Evolutionary conservation across 2,888 invertebrate genomes (phyloP).

Genomic region (Amphipyra berbera): DNA sequence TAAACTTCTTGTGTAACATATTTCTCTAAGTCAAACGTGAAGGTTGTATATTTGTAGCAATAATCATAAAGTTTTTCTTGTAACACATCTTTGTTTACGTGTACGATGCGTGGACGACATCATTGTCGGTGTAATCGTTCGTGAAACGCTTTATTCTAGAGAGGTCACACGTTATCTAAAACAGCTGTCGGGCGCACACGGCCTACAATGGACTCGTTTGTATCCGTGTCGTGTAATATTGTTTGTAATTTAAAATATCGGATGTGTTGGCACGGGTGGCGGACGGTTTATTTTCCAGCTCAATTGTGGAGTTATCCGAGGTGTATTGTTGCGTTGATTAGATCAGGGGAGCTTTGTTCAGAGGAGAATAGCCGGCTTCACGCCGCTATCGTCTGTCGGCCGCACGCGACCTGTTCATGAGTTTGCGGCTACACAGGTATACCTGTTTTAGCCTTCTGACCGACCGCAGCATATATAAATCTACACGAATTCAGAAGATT

Average conservation of each 20-base stretch:
- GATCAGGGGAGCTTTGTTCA: conserved; percentile 86
- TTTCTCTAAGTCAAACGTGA: background rate
- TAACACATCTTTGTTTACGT: conserved; percentile 38
- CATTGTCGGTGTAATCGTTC: conserved; percentile 78
- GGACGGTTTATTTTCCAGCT: conserved; percentile 80
- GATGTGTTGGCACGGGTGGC: conserved; percentile 73
- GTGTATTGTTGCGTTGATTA: conserved; percentile 88
- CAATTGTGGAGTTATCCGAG: conserved; percentile 81
- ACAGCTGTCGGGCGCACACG: conserved; percentile 85
- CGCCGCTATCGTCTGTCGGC: conserved; percentile 76
- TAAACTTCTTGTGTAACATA: background rate
- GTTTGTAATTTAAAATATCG: conserved; percentile 88
- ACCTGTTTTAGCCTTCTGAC: conserved; percentile 61
- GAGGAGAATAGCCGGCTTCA: conserved; percentile 76
- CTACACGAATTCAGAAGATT: conserved; percentile 51
- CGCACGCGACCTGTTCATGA: conserved; percentile 75
- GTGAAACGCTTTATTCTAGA: conserved; percentile 78
- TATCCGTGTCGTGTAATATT: conserved; percentile 84
- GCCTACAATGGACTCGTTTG: conserved; percentile 85
- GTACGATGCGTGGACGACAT: conserved; percentile 59
- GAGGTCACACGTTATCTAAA: conserved; percentile 88
- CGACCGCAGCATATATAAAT: conserved; percentile 64
- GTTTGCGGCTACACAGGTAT: conserved; percentile 68
- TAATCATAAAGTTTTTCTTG: conserved; percentile 21
- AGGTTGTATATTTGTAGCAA: background rate